These are phyloP conservation scores for Myxocyprinus asiaticus DNA, from an alignment of 2,113 vertebrate genomes.

Conservation along the genomic window DNA sequence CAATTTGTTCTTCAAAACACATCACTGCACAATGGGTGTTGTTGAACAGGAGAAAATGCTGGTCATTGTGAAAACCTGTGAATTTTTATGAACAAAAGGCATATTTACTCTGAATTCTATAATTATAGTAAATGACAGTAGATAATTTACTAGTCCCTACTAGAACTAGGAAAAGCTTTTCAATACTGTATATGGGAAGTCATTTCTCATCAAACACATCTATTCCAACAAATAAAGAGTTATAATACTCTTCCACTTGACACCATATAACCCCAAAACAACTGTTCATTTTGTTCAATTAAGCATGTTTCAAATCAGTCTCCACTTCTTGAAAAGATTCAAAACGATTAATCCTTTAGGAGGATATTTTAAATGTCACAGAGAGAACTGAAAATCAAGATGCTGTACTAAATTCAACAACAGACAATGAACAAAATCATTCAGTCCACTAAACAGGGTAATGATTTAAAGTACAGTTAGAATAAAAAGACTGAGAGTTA, in stretches of 20 bases:
- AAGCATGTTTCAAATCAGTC: not conserved
- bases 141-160: not conserved
- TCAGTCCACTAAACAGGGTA: not conserved
- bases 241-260: too few species aligned
- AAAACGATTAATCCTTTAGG: not conserved
- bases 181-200: constrained; percentile 20
- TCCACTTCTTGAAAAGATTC: not conserved
- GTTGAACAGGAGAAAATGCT: not conserved
- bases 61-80: not conserved
- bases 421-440: not conserved
- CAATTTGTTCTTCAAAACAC: constrained; percentile 14
- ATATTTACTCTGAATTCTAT: not conserved
- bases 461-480: not conserved
- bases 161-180: not conserved
- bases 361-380: not conserved
- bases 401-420: not conserved
- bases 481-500: not conserved
- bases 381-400: not conserved
- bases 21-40: constrained; percentile 6
- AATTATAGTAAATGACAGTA: not conserved
- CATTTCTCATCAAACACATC: not conserved
- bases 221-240: too few species aligned
- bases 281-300: too few species aligned
- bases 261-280: too few species aligned
- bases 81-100: not conserved